Conservation (phyloP, 2,888 invertebrate species). For the Acronicta psi region DNA sequence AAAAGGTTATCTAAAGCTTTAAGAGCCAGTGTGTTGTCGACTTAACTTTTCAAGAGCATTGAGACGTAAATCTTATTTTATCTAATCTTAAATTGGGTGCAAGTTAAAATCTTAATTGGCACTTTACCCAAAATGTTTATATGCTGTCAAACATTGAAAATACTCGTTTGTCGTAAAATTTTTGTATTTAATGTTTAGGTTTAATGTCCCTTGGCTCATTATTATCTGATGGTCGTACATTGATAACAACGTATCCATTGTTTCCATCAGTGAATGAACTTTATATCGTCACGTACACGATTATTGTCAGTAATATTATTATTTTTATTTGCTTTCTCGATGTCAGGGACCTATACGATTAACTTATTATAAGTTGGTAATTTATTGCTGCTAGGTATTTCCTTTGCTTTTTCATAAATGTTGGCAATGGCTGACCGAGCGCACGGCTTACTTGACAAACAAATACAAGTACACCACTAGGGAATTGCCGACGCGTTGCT, state of each 20-base stretch:
- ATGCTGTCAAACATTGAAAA: slow-evolving; percentile 42
- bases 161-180: slow-evolving; percentile 30
- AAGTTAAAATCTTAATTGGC: slow-evolving; percentile 43
- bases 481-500: too few relatives aligned
- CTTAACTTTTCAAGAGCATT: slow-evolving; percentile 25
- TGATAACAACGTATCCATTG: slow-evolving; percentile 68
- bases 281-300: slow-evolving; percentile 44
- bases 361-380: too few relatives aligned
- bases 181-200: slow-evolving; percentile 15
- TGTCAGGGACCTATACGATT: slow-evolving; percentile 11
- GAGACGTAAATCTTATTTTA: slow-evolving; percentile 17
- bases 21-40: slow-evolving; percentile 1
- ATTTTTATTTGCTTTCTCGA: slow-evolving; percentile 28
- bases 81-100: slow-evolving; percentile 32
- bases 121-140: slow-evolving; percentile 29
- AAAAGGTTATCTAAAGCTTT: neutral
- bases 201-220: slow-evolving; percentile 41
- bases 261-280: slow-evolving; percentile 71
- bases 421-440: too few relatives aligned
- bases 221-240: slow-evolving; percentile 58
- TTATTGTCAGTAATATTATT: slow-evolving; percentile 39
- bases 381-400: too few relatives aligned
- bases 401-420: too few relatives aligned
- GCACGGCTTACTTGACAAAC: too few relatives aligned
- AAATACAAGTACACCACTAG: too few relatives aligned